phyloP scores from a whole-genome alignment of 1,140 invertebrate genomes.

The Drosophila auraria region DNA sequence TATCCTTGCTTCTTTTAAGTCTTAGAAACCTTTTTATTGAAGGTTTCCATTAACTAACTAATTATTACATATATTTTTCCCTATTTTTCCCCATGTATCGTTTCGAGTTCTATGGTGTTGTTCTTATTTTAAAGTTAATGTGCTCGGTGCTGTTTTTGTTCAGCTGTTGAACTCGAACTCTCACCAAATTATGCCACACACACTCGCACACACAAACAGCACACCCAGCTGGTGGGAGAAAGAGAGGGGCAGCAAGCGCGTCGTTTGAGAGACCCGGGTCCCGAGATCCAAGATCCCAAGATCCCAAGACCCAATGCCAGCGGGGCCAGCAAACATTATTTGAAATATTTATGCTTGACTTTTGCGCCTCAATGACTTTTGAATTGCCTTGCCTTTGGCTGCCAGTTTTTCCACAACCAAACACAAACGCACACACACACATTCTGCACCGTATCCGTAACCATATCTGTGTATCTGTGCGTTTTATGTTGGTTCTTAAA shows the following conservation, averaged over 20 bases:
- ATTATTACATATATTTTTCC: background rate
- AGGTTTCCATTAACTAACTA: background rate
- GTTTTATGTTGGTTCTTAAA: slow-evolving; percentile 43
- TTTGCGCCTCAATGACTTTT: slow-evolving; percentile 84
- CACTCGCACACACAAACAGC: slow-evolving; percentile 21
- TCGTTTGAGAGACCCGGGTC: slow-evolving; percentile 22
- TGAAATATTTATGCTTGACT: slow-evolving; percentile 84
- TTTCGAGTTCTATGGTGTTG: slow-evolving; percentile 44
- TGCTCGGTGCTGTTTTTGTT: slow-evolving; percentile 65
- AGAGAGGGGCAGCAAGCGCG: slow-evolving; percentile 18
- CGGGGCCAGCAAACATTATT: slow-evolving; percentile 81
- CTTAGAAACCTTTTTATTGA: background rate
- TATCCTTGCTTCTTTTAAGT: background rate
- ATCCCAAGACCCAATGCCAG: slow-evolving; percentile 61
- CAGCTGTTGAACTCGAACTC: slow-evolving; percentile 82
- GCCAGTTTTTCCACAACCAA: slow-evolving; percentile 59
- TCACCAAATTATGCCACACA: slow-evolving; percentile 82
- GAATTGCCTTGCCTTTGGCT: slow-evolving; percentile 83
- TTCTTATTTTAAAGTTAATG: slow-evolving; percentile 67
- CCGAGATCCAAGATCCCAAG: slow-evolving; percentile 49
- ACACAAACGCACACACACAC: slow-evolving; percentile 32
- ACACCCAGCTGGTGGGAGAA: slow-evolving; percentile 23
- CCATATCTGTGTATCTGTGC: slow-evolving; percentile 23
- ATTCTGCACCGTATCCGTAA: slow-evolving; percentile 10
- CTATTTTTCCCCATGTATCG: slow-evolving; percentile 22